These are phyloP conservation scores for Micrastur ruficollis DNA, from an alignment of 2,797 vertebrate genomes.

Conservation along the genomic window DNA sequence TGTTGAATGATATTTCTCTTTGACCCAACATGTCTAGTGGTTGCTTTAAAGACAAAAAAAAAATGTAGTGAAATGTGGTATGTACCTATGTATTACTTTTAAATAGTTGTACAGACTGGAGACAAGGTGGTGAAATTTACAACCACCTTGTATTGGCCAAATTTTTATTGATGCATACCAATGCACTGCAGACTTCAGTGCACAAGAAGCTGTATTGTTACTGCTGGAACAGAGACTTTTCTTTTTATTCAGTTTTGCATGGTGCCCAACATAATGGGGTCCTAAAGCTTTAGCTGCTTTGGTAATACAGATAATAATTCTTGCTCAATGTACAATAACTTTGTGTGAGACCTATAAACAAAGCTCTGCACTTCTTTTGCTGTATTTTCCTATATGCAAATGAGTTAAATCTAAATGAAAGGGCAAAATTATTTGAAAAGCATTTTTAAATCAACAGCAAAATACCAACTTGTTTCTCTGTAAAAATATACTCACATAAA, in stretches of 20 bases:
- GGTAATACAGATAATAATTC: neutral
- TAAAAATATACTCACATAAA: neutral
- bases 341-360: neutral
- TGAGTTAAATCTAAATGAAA: neutral
- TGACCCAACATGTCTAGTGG: neutral
- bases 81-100: neutral
- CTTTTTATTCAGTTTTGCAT: neutral
- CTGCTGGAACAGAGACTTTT: neutral
- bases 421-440: neutral
- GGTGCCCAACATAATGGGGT: neutral
- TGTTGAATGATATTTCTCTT: neutral
- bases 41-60: neutral
- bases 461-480: neutral
- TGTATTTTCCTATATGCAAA: neutral
- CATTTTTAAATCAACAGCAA: neutral
- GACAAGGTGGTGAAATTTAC: neutral
- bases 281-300: neutral
- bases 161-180: neutral
- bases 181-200: neutral
- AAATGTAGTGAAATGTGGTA: neutral
- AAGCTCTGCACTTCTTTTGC: neutral
- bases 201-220: neutral
- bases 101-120: neutral
- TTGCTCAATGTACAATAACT: neutral
- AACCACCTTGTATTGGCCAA: neutral